Percentiles rank a stretch among this genome's conserved stretches.
Conservation (phyloP, 23 tunicate genomes). For the Trididemnum clinides region DNA sequence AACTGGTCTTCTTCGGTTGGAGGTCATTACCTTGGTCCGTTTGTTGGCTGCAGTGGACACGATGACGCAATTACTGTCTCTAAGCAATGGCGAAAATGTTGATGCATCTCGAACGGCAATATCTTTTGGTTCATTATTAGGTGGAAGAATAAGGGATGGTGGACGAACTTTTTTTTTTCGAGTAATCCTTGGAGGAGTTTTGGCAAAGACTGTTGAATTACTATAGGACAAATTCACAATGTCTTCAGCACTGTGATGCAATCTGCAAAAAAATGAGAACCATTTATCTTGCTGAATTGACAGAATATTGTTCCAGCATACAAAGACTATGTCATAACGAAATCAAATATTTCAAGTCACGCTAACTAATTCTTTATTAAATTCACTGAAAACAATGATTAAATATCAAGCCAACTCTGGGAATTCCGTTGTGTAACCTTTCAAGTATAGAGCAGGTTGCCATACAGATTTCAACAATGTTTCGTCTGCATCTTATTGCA, state of each 20-base stretch:
- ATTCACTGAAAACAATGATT: too few relatives aligned
- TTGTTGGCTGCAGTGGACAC: not conserved
- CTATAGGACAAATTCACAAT: not conserved
- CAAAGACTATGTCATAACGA: too few relatives aligned
- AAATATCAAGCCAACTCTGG: too few relatives aligned
- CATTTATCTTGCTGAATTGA: too few relatives aligned
- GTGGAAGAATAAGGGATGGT: not conserved
- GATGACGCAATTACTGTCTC: not conserved
- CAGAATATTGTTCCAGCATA: too few relatives aligned
- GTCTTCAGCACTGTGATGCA: slow-evolving; percentile 15
- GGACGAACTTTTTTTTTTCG: not conserved
- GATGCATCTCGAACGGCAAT: not conserved
- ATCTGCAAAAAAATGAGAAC: not conserved
- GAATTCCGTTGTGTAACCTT: too few relatives aligned
- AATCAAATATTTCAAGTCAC: too few relatives aligned
- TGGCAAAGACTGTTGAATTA: not conserved
- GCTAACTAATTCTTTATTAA: too few relatives aligned
- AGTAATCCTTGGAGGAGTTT: not conserved
- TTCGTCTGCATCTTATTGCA: too few relatives aligned
- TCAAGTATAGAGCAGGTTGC: too few relatives aligned
- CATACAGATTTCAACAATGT: too few relatives aligned
- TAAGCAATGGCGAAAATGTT: slow-evolving; percentile 1
- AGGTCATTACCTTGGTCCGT: not conserved
- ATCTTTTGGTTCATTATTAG: not conserved
- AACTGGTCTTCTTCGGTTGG: not conserved